phyloP scores from a whole-genome alignment of 2,113 vertebrate genomes.

The Pachypanchax playfairii region DNA sequence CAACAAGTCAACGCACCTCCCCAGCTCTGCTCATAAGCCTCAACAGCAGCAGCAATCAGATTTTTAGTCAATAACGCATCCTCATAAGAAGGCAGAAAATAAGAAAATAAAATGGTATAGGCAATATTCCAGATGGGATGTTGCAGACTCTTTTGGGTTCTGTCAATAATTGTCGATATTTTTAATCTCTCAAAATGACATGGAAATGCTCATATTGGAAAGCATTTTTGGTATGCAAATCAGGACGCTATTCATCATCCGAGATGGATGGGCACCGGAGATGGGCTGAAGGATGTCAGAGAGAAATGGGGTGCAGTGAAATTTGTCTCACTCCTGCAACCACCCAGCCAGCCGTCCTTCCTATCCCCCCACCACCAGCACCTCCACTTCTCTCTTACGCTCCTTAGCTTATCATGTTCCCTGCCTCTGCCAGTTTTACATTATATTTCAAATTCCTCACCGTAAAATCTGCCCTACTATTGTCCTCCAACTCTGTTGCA shows the following conservation, averaged over 20 bases:
- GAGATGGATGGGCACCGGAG: slow-evolving; percentile 63
- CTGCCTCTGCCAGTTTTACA: slow-evolving; percentile 16
- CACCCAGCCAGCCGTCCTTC: neutral
- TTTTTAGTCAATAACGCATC: slow-evolving; percentile 59
- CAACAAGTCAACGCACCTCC: slow-evolving; percentile 17
- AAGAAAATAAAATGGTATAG: slow-evolving; percentile 46
- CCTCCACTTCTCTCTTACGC: slow-evolving; percentile 13
- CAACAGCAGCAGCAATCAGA: slow-evolving; percentile 51
- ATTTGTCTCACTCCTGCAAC: slow-evolving; percentile 41
- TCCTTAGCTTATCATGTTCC: slow-evolving; percentile 26
- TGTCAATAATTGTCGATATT: slow-evolving; percentile 72
- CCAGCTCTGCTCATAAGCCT: slow-evolving; percentile 32
- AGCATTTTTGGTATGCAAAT: slow-evolving; percentile 72
- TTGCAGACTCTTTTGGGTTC: slow-evolving; percentile 38
- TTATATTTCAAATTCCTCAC: slow-evolving; percentile 27
- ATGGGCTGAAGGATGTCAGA: slow-evolving; percentile 50
- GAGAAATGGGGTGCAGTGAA: slow-evolving; percentile 53
- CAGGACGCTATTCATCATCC: slow-evolving; percentile 57
- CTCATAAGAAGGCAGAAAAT: slow-evolving; percentile 47
- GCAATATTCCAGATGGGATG: slow-evolving; percentile 63
- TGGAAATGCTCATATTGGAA: slow-evolving; percentile 58
- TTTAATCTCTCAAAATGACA: slow-evolving; percentile 66
- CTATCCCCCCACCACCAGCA: neutral
- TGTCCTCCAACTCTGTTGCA: slow-evolving; percentile 30
- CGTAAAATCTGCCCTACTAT: slow-evolving; percentile 44